These are phyloP conservation scores for Bos javanicus DNA, from an alignment of 2,113 vertebrate species.

Conservation along the genomic window DNA sequence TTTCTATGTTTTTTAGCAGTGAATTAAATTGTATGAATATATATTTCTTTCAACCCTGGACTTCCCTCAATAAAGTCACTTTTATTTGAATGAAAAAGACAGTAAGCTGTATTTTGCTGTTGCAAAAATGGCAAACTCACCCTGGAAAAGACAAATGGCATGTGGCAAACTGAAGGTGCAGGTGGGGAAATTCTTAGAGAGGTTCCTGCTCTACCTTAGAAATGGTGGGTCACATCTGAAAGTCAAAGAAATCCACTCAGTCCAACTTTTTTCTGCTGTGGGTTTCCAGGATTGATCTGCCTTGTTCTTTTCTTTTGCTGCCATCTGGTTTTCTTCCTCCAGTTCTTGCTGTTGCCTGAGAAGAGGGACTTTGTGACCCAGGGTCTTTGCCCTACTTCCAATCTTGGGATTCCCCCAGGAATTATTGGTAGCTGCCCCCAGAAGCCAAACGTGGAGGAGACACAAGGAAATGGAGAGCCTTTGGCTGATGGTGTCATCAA, in stretches of 20 bases:
- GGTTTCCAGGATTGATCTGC: background rate
- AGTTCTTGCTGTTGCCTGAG: background rate
- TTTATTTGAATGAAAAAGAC: constrained; percentile 5
- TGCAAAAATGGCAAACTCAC: background rate
- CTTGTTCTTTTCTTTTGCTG: background rate
- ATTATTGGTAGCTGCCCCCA: background rate
- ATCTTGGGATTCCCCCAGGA: background rate
- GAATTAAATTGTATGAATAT: background rate
- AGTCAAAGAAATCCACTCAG: background rate
- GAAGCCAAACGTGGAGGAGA: background rate
- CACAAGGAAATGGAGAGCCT: background rate
- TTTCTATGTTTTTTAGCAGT: background rate
- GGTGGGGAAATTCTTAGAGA: background rate
- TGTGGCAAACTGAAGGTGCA: background rate
- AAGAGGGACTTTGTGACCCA: background rate
- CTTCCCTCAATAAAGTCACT: background rate
- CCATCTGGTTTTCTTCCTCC: background rate
- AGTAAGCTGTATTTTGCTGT: background rate
- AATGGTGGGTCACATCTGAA: background rate
- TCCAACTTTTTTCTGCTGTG: background rate
- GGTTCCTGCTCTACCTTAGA: background rate
- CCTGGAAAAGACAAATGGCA: background rate
- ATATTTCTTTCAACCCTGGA: background rate
- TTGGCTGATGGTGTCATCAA: background rate
- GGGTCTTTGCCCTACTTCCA: background rate